Evolutionary conservation across 2,797 vertebrate species (phyloP), one percentile per base, ranked within the genome.

Genomic region (Mycteria americana): DNA sequence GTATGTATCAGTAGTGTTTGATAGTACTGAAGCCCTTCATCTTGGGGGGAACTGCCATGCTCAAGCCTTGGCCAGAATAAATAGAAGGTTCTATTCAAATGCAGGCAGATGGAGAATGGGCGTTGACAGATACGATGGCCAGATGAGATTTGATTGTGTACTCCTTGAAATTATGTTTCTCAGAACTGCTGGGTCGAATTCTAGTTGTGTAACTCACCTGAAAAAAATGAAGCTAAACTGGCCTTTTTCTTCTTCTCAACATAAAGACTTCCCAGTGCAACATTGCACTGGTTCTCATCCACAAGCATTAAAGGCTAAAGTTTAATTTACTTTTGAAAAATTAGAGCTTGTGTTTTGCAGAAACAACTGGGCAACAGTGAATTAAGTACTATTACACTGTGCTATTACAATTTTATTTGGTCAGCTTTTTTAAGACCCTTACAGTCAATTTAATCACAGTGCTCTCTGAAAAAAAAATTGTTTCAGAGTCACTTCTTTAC

Each of bases 311-410:
- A 85, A 83, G 28, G 14, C 37, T 83, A 63, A 72, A 93, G 25
- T 18, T 54, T 91, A 41, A 67, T 91, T 95, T 91, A 65, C 19
- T 79, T 41, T n/a, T 95, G 70, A 60, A 89, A 92, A 89, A 80
- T 70, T 31, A 68, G 82, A 87, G 27, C 30, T 79, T 83, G 39
- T 57, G 12, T 80, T 95, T 89, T 89, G 33, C 30, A 63, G 68
- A 73, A 91, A 86, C 37, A 51, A 41, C 18, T 35, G 16, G 16
- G 10, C 35, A 85, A 51, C 22, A 81, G 13, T 65, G 59, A 82
- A 46, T 15, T 39, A 75, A 83, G 10, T 78, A 51, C 19, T 50
- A 7, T 43, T 84, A 37, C 19, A 31, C 53, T 41, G 33, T 77
- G 45, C 41, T 78, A 13, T 87, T 91, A 35, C 25, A 53, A 6